A percentile compares a stretch with the other conserved stretches of the same genome.
phyloP scores from a whole-genome alignment of 30 jellyfish, hydroid and myxozoan species.

The Aurelia sp. region DNA sequence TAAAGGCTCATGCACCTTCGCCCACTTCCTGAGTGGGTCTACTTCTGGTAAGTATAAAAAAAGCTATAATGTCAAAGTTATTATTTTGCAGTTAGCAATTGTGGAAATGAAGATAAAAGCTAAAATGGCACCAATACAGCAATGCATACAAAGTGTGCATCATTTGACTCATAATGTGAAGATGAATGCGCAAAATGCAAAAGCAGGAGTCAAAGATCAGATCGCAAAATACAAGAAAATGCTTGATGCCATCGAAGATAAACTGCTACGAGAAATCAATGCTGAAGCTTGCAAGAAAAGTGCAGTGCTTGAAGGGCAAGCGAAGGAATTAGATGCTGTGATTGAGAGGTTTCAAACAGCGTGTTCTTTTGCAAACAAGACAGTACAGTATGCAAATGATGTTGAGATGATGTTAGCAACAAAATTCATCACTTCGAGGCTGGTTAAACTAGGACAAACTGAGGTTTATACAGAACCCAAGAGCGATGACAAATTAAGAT shows the following conservation, averaged over 20 bases:
- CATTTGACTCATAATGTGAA: not conserved
- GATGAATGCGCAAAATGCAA: constrained; percentile 30
- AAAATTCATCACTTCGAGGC: constrained; percentile 13
- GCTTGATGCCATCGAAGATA: constrained; percentile 27
- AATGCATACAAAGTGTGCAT: constrained; percentile 4
- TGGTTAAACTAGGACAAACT: not conserved
- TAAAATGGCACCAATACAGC: constrained; percentile 22
- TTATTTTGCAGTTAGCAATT: constrained; percentile 43
- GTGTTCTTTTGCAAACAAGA: constrained; percentile 1
- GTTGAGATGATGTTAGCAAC: constrained; percentile 32
- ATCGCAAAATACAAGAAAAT: constrained; percentile 8
- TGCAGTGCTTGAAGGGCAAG: constrained; percentile 17
- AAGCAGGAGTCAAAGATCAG: constrained; percentile 3
- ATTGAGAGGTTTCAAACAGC: constrained; percentile 31
- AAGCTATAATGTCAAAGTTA: not conserved
- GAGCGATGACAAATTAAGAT: constrained; percentile 10
- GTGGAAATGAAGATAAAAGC: constrained; percentile 18
- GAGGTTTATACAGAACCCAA: constrained; percentile 2
- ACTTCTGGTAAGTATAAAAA: too few species aligned
- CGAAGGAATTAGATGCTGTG: not conserved
- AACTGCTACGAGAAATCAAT: constrained; percentile 13
- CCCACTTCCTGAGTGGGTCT: too few species aligned
- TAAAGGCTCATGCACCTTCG: too few species aligned
- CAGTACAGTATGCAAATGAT: constrained; percentile 28
- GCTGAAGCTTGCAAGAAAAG: constrained; percentile 19